Base-by-base conservation (phyloP, 2,113 vertebrate species). In the Casuarius casuarius region DNA sequence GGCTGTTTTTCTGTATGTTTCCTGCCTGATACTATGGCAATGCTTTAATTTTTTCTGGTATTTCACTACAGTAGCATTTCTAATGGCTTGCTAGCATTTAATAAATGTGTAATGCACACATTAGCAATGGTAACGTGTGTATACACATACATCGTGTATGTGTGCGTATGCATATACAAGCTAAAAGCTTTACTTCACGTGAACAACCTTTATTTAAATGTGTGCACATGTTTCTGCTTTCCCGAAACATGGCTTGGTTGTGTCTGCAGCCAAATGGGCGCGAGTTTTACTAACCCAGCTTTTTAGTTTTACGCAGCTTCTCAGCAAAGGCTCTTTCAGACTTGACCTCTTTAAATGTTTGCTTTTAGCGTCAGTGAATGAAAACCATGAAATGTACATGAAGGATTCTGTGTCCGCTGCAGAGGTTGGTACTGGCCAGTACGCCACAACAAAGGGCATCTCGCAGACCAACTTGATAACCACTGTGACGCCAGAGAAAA, bases 351-450 rank as follows among this genome's bases (percentile, higher is more conserved):
- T 97, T 96, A 96, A 96, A 97, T 97, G 98, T 98, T 98, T 98
- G 97, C 98, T 98, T 98, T 97, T 98, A 99, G 99, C 99, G 4
- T 99, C 99, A 97, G 98, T 99, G 91, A 99, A 98, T 98, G 99
- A 99, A 98, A 99, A 98, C 98, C 99, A 99, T 94, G 99, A 99
- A 98, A 99, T 98, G 86, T 98, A 99, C 97, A 99, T 99, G 98
- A 99, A 99, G 98, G 99, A 99, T 98, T 98, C 97, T 95, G 93
- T 98, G 94, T 98, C 98, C 82, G 98, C 98, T 98, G 97, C 98
- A 99, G 99, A 99, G 98, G 99, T 99, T 98, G 99, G 99, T 94
- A 98, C 98, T 42, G 99, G 98, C 93, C 98, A 99, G 97, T 99
- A 99, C 90, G 97, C 98, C 89, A 98, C 98, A 49, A 98, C 98